Evolutionary conservation across 2,888 invertebrate species (phyloP), one percentile per base, ranked within the genome.

Genomic region (Baccha elongata): DNA sequence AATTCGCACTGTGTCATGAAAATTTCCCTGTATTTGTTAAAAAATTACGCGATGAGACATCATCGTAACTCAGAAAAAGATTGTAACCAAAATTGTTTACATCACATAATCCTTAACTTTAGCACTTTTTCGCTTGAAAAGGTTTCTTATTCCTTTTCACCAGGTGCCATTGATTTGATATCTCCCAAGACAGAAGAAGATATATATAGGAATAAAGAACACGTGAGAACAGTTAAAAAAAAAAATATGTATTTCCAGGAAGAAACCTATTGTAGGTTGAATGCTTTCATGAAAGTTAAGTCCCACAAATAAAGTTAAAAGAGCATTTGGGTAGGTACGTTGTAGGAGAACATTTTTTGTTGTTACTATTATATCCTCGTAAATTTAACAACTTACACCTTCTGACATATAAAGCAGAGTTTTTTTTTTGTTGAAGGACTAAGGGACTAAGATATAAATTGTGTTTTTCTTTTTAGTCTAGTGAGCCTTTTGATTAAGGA

Each of bases 191-290:
- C 52, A 35, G 0, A 8, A 17, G 29, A 6, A 4, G 29, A 17
- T 17, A n/a, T n/a, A n/a, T n/a, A n/a, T n/a, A n/a, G n/a, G n/a
- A 52, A 52, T 32, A 17, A 52, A 53, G 32, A 29, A 17, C 52
- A 23, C 23, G 26, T 26, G 48, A 23, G 13, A 48, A 26, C 8
- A 26, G 10, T 50, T 50, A 15, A 26, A 6, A 48, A 50, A 4
- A 10, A 50, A 50, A 50, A 5, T 6, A 50, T 50, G 29, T 15
- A 7, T 17, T 17, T 11, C 15, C 11, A 29, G 15, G 10, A 23
- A 50, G 8, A 29, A 29, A 29, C 29, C 29, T 29, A n/a, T 50
- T 50, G 15, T 15, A 17, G 29, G 11, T 29, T 50, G 26, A 50
- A 50, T 17, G 17, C 26, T 50, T 50, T 29, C 11, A 50, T 29